A percentile compares a stretch with the other conserved stretches of the same genome.
Conservation (phyloP, 2,113 vertebrate species). For the Elachura formosa region DNA sequence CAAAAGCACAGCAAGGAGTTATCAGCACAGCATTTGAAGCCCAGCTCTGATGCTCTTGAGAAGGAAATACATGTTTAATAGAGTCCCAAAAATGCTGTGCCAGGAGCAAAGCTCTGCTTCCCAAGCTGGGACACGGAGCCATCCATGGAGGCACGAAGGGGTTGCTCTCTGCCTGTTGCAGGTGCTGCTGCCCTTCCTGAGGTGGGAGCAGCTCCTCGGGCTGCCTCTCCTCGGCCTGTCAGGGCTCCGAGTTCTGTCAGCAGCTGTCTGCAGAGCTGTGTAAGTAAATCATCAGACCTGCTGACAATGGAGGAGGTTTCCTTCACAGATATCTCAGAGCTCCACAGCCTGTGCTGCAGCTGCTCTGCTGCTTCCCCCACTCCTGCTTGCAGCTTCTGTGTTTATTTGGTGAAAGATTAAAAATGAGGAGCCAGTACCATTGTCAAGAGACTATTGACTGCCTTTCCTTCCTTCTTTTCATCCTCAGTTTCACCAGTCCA, state of each 20-base stretch:
- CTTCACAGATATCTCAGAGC: not conserved
- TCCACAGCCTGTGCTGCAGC: not conserved
- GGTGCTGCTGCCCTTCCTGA: not conserved
- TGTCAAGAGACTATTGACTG: fast-evolving
- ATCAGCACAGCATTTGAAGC: not conserved
- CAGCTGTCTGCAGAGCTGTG: not conserved
- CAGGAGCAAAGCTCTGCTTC: not conserved
- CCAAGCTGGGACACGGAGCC: fast-evolving
- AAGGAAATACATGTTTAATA: not conserved
- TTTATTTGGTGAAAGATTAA: not conserved
- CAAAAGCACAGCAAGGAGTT: not conserved
- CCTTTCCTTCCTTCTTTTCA: not conserved
- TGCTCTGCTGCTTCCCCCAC: not conserved
- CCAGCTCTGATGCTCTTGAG: not conserved
- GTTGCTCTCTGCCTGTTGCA: not conserved
- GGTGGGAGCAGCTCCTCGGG: not conserved
- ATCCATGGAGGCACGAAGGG: fast-evolving
- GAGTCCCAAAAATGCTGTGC: not conserved
- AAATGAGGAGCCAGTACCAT: fast-evolving
- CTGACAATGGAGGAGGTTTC: slow-evolving; percentile 39
- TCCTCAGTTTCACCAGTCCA: not conserved
- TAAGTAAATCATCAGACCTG: slow-evolving; percentile 42
- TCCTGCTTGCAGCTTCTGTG: not conserved
- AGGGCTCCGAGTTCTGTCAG: not conserved
- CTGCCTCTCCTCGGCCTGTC: not conserved